Evolutionary conservation across 2,888 invertebrate species (phyloP), one percentile per base, ranked within the genome.

Genomic region (Tipula helvola): DNA sequence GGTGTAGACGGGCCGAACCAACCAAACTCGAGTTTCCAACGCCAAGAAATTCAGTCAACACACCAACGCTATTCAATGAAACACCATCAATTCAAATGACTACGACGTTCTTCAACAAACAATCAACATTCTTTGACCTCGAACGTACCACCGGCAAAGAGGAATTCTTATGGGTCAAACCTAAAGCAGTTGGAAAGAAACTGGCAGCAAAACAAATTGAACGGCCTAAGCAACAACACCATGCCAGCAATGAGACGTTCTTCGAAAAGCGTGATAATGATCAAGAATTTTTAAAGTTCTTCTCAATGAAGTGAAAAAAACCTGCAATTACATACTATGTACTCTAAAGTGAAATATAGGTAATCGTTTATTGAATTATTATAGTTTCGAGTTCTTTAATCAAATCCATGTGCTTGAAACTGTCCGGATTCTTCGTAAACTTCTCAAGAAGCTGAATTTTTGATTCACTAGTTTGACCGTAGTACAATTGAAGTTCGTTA

Each of bases 401-500:
- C 18, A 97, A 92, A 90, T 97, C 96, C 94, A 95, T 95, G 89
- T 97, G 96, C 89, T 95, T 95, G 90, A 97, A 97, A 86, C 93
- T 93, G 88, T 95, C 93, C 0, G 97, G 97, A 84, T 91, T 92
- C 57, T 93, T 92, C 0, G 94, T 96, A 88, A 97, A 97, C 4
- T 90, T 92, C 88, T 95, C 92, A 87, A 97, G 90, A 71, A 97
- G 90, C 85, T 93, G 90, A 0, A 93, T 89, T 90, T 96, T 95
- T 5, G 92, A 92, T 13, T 93, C 90, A 90, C 95, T 94, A 86
- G 94, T 93, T 88, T 94, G 94, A 86, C 93, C 93, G 90, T 97
- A 97, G 91, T 96, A 97, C 91, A 97, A 92, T 90, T 97, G 96
- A 87, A 97, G 92, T 90, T 97, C 96, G 90, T 97, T 97, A 0